Conservation (phyloP, 2,797 vertebrate genomes). For the Sebastes trivittatus region DNA sequence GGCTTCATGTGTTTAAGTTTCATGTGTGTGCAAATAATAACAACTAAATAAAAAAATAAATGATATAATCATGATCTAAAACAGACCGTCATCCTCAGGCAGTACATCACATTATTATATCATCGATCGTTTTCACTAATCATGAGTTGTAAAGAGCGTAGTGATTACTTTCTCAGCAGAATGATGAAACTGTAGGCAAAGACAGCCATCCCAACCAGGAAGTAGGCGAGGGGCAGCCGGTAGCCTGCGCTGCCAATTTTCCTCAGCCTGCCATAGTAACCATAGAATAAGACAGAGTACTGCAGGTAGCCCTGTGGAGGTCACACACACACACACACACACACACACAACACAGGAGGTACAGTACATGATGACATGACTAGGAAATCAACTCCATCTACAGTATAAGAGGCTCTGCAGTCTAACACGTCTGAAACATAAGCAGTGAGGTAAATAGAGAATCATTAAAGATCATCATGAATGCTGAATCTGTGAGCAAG, state of each 20-base stretch:
- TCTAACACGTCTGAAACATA: not conserved
- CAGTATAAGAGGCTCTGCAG: not conserved
- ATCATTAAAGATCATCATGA: not conserved
- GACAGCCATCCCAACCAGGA: constrained; percentile 97
- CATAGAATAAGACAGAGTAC: constrained; percentile 97
- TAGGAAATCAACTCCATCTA: not conserved
- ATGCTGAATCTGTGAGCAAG: not conserved
- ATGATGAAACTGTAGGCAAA: constrained; percentile 99
- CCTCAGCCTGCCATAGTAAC: constrained; percentile 91
- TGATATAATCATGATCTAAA: not conserved
- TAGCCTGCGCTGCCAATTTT: constrained; percentile 94
- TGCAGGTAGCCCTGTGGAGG: constrained; percentile 92
- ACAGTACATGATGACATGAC: not conserved
- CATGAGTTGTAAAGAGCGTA: not conserved
- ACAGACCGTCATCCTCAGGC: not conserved
- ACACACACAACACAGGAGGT: not conserved
- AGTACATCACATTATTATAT: not conserved
- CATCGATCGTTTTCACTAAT: not conserved
- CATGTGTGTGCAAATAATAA: not conserved
- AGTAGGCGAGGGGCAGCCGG: constrained; percentile 93
- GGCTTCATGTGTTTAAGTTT: not conserved
- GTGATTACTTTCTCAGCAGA: constrained; percentile 91
- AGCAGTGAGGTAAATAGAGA: not conserved
- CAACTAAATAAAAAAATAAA: not conserved
- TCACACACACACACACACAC: constrained; percentile 7